These are phyloP conservation scores for Aldabrachelys gigantea DNA, from an alignment of 2,113 vertebrate genomes.

Conservation along the genomic window DNA sequence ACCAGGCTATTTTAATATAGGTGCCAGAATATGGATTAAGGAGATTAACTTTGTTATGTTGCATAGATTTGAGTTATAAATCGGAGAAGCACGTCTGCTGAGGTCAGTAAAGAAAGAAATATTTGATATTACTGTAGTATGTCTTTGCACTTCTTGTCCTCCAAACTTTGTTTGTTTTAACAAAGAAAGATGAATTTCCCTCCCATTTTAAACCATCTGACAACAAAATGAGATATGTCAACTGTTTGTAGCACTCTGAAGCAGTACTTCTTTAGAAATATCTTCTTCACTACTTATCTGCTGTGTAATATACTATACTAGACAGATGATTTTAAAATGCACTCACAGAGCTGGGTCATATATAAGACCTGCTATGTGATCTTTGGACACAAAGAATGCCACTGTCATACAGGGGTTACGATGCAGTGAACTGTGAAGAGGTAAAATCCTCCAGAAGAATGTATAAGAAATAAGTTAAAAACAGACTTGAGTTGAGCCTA, in stretches of 20 bases:
- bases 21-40: fast-evolving
- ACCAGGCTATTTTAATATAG: not conserved
- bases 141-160: not conserved
- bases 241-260: not conserved
- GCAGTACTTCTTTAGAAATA: not conserved
- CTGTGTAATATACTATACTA: not conserved
- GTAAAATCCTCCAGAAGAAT: slow-evolving; percentile 1
- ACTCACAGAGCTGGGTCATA: not conserved
- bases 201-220: not conserved
- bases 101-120: not conserved
- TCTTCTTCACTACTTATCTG: not conserved
- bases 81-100: not conserved
- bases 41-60: not conserved
- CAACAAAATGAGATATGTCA: not conserved
- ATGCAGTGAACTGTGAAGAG: not conserved
- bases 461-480: slow-evolving; percentile 41
- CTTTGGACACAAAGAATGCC: not conserved
- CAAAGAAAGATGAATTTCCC: not conserved
- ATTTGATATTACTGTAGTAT: not conserved
- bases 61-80: not conserved
- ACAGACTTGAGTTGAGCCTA: not conserved
- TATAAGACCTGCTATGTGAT: not conserved
- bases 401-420: fast-evolving
- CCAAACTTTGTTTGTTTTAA: not conserved
- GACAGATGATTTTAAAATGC: not conserved